Evolutionary conservation across 2,888 invertebrate genomes (phyloP).

Genomic region (Eupithecia abbreviata): DNA sequence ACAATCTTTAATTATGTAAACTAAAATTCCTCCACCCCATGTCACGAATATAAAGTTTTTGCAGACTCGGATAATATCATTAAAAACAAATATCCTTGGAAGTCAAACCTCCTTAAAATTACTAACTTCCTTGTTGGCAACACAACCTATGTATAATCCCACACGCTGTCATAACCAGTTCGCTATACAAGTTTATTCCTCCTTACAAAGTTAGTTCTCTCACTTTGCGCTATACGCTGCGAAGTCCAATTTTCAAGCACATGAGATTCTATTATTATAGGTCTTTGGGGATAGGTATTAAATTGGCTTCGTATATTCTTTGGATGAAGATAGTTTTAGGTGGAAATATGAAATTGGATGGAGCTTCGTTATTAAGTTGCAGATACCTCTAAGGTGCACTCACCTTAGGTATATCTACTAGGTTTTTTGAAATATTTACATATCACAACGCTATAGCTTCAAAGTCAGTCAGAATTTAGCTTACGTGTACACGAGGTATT

Average conservation of each 20-base stretch:
- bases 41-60: not conserved
- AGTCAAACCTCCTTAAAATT: slow-evolving; percentile 6
- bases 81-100: slow-evolving; percentile 1
- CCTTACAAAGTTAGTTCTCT: slow-evolving; percentile 31
- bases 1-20: not conserved
- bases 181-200: slow-evolving; percentile 27
- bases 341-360: slow-evolving; percentile 9
- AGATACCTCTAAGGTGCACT: not conserved
- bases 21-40: not conserved
- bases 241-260: slow-evolving; percentile 35
- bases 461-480: not conserved
- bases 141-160: slow-evolving; percentile 14
- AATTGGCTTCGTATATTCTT: slow-evolving; percentile 31
- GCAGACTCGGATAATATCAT: not conserved
- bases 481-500: no score
- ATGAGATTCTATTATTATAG: slow-evolving; percentile 36
- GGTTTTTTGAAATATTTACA: not conserved
- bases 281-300: slow-evolving; percentile 30
- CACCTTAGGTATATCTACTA: not conserved
- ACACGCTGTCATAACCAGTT: slow-evolving; percentile 16
- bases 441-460: not conserved
- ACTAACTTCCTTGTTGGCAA: slow-evolving; percentile 12
- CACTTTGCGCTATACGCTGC: slow-evolving; percentile 22
- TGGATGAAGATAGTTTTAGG: slow-evolving; percentile 5
- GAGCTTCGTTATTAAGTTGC: slow-evolving; percentile 2